Percentiles rank a stretch among this genome's conserved stretches.
These are phyloP conservation scores for Melinaea menophilus DNA, from an alignment of 2,888 invertebrate species.

Conservation along the genomic window DNA sequence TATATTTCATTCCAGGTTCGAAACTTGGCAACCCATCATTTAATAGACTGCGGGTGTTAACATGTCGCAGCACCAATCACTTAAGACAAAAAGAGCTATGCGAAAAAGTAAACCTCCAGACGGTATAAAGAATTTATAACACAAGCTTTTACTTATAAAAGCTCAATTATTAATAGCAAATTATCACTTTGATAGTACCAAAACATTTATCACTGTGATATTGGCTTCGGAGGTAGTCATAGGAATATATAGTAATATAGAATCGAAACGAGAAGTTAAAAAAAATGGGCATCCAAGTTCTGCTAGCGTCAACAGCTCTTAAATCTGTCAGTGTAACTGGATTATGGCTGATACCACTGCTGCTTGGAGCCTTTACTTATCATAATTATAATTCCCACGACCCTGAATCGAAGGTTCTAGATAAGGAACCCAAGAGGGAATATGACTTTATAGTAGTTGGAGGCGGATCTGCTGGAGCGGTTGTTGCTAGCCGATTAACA, in stretches of 20 bases:
- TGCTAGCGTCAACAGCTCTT: constrained; percentile 86
- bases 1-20: constrained; percentile 29
- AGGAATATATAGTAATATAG: constrained; percentile 2
- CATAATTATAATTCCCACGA: constrained; percentile 89
- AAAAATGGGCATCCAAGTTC: constrained; percentile 85
- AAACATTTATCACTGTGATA: constrained; percentile 36
- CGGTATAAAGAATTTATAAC: constrained; percentile 40
- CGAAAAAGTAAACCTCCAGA: constrained; percentile 69
- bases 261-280: constrained; percentile 1
- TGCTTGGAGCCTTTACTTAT: constrained; percentile 89
- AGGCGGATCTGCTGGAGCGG: constrained; percentile 93
- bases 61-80: constrained; percentile 54
- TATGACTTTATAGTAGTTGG: constrained; percentile 92
- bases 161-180: constrained; percentile 38
- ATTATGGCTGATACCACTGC: constrained; percentile 89
- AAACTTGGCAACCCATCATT: constrained; percentile 31
- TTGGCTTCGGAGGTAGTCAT: constrained; percentile 32
- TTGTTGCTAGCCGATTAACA: constrained; percentile 88
- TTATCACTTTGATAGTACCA: constrained; percentile 34
- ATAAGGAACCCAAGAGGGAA: constrained; percentile 83
- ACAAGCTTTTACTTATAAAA: constrained; percentile 22
- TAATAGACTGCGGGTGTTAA: constrained; percentile 45
- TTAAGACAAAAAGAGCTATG: constrained; percentile 50
- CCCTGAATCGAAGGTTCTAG: constrained; percentile 86
- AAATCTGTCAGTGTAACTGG: constrained; percentile 88